Evolutionary conservation across 2,797 vertebrate genomes (phyloP), one percentile per base, ranked within the genome.

Genomic region (Lacerta bilineata): DNA sequence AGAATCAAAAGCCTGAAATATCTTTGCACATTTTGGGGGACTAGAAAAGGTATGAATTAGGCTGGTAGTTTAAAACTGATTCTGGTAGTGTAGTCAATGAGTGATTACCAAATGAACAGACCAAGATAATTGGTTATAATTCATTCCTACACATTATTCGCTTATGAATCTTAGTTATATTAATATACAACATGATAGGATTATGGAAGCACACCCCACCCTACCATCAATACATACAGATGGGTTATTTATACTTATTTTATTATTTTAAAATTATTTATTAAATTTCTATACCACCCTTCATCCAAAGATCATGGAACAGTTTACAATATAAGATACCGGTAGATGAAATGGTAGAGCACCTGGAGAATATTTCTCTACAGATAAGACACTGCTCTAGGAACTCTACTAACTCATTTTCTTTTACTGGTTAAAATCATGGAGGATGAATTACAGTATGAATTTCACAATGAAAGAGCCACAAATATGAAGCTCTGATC

Each of bases 21-120:
- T n/a, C 23, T 85, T 85, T 85, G 83, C 18, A 68, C 41, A 75
- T 41, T 81, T 85, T 68, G 6, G 8, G 29, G 43, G 71, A 64
- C 5, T 61, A 41, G 5, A 74, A 74, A 25, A 25, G 11, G 69
- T 27, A 43, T 81, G 27, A 5, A 27, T 72, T 5, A 36, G 25
- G 1, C 1, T 20, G 4, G 39, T 36, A 80, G 36, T 5, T n/a
- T 80, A 64, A 80, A 68, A 64, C 23, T 39, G 36, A 84, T 69
- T 69, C 17, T 43, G 36, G 25, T 84, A 20, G 61, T 66, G 13
- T 72, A 46, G 23, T 64, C 39, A 84, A 7, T 71, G 8, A 11
- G 10, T 76, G 41, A 36, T 55, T 64, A 46, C 46, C 27, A 83
- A 59, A 88, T 66, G 39, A 41, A 1, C 27, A 78, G 3, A n/a